A percentile compares a stretch with the other conserved stretches of the same genome.
Evolutionary conservation across 2,113 vertebrate genomes (phyloP).

Genomic region (Gambusia affinis): DNA sequence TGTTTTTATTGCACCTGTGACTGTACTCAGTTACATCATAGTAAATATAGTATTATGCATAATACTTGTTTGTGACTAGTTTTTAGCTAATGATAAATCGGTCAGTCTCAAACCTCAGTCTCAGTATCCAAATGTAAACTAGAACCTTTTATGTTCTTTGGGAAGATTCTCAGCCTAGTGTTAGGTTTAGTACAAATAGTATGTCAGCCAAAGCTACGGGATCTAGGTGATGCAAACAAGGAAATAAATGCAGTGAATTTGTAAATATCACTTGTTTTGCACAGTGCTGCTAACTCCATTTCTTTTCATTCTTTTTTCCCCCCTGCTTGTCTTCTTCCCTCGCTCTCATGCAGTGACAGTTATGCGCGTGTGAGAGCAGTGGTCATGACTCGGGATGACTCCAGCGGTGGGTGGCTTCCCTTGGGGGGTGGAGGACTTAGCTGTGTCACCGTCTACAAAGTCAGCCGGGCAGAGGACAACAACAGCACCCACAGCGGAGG

Average conservation of each 20-base stretch:
- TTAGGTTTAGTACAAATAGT: neutral
- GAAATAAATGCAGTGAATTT: neutral
- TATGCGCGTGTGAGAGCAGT: constrained; percentile 99
- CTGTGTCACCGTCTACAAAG: constrained; percentile 96
- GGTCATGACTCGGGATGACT: constrained; percentile 99
- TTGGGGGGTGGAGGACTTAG: constrained; percentile 95
- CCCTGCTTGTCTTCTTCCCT: constrained; percentile 3
- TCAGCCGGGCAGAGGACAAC: constrained; percentile 90
- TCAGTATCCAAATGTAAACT: neutral
- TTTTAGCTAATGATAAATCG: neutral
- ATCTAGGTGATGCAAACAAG: no score
- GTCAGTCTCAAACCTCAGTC: neutral
- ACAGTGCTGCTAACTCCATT: constrained; percentile 29
- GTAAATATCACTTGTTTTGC: neutral
- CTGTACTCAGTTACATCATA: neutral
- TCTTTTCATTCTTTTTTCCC: constrained; percentile 8
- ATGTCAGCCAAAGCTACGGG: constrained; percentile 7
- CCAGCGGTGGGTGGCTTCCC: constrained; percentile 98
- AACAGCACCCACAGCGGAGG: constrained; percentile 80
- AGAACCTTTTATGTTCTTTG: neutral
- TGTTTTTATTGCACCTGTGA: neutral
- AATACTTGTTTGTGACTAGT: neutral
- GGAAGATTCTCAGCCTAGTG: neutral
- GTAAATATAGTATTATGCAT: neutral
- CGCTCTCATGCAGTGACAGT: constrained; percentile 81